phyloP scores from a whole-genome alignment of 1,140 invertebrate species.

The Ephestia elutella region DNA sequence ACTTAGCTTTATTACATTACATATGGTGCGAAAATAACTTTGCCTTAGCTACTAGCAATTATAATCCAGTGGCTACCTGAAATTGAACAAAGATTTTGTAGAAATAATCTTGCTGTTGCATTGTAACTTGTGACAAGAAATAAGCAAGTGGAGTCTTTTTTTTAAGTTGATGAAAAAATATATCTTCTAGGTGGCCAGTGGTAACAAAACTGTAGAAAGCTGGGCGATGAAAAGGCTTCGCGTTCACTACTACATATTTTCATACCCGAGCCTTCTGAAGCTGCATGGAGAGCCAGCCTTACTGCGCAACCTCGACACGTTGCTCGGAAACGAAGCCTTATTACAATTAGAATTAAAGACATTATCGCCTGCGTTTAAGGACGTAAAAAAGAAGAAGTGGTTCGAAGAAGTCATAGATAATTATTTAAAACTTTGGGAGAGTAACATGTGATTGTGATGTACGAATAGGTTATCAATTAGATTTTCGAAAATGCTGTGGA shows the following conservation, averaged over 20 bases:
- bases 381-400: conserved; percentile 82
- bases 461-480: background rate
- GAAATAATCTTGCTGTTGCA: too few species aligned
- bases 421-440: conserved; percentile 90
- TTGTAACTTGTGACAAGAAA: too few species aligned
- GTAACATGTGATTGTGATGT: conserved; percentile 80
- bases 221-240: conserved; percentile 84
- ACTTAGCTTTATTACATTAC: too few species aligned
- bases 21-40: too few species aligned
- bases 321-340: conserved; percentile 88
- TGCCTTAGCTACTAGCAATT: too few species aligned
- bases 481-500: conserved; percentile 5
- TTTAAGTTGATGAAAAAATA: background rate
- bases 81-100: too few species aligned
- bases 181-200: conserved; percentile 79
- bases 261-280: conserved; percentile 86
- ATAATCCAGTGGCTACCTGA: too few species aligned
- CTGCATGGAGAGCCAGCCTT: conserved; percentile 83
- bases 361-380: conserved; percentile 83
- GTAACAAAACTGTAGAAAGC: conserved; percentile 84
- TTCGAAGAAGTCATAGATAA: conserved; percentile 91
- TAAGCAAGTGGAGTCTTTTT: too few species aligned
- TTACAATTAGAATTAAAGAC: conserved; percentile 86
- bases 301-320: conserved; percentile 80
- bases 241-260: conserved; percentile 86